phyloP scores from a whole-genome alignment of 1,140 invertebrate genomes.

The Drosophila serrata region DNA sequence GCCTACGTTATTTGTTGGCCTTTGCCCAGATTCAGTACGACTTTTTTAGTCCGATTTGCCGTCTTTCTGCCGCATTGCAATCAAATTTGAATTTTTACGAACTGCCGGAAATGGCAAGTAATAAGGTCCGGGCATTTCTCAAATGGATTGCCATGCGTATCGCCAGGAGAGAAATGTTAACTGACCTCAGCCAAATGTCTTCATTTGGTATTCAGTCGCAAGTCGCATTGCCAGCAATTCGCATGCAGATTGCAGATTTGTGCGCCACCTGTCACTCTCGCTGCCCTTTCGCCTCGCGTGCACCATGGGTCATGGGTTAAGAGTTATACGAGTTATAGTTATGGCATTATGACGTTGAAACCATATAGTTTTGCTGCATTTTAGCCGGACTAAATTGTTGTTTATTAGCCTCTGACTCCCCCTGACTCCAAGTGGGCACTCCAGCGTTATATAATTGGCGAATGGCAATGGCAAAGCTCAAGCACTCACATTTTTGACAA shows the following conservation, averaged over 20 bases:
- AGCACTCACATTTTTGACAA: slow-evolving; percentile 62
- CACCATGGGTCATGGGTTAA: slow-evolving; percentile 45
- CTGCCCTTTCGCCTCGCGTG: slow-evolving; percentile 52
- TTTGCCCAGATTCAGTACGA: slow-evolving; percentile 66
- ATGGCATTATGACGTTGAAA: slow-evolving; percentile 42
- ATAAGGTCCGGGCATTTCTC: slow-evolving; percentile 45
- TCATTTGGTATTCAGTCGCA: slow-evolving; percentile 51
- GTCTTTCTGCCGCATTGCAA: slow-evolving; percentile 78
- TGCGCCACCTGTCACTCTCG: slow-evolving; percentile 62
- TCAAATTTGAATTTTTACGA: slow-evolving; percentile 82
- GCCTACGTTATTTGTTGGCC: slow-evolving; percentile 53
- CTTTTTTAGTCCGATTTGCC: slow-evolving; percentile 2
- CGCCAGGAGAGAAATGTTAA: slow-evolving; percentile 21
- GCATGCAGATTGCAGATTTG: slow-evolving; percentile 63
- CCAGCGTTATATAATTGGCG: slow-evolving; percentile 11
- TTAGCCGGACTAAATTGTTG: slow-evolving; percentile 69
- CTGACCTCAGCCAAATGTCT: slow-evolving; percentile 38
- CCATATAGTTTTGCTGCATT: slow-evolving; percentile 74
- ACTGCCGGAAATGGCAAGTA: slow-evolving; percentile 70
- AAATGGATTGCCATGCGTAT: slow-evolving; percentile 56
- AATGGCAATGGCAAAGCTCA: slow-evolving; percentile 41
- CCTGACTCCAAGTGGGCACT: slow-evolving; percentile 9
- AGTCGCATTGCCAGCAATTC: slow-evolving; percentile 28
- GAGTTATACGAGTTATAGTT: slow-evolving; percentile 39
- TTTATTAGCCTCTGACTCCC: slow-evolving; percentile 47